These are phyloP conservation scores for Trichechus manatus DNA, from an alignment of 2,113 vertebrate genomes.

Conservation along the genomic window DNA sequence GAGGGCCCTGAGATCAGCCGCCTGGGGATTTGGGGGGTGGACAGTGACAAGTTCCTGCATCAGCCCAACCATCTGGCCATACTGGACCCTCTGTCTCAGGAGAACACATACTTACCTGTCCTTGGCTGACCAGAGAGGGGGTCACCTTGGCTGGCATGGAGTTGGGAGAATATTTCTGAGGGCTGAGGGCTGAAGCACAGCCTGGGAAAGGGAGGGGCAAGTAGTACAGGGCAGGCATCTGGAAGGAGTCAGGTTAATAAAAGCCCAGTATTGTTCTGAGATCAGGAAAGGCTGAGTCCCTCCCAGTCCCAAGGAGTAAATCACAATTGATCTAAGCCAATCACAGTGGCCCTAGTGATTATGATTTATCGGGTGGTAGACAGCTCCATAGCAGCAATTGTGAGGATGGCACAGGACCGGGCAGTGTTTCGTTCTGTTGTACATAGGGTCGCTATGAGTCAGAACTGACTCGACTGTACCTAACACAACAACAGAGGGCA, in stretches of 20 bases:
- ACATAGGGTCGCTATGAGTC: no score
- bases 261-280: slow-evolving; percentile 18
- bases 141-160: background rate
- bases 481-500: background rate
- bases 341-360: background rate
- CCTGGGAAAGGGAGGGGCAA: accelerated
- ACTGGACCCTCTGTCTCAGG: slow-evolving; percentile 45
- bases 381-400: no score
- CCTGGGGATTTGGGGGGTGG: background rate
- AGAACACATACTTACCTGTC: background rate
- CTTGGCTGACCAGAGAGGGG: slow-evolving; percentile 23
- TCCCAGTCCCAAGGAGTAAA: background rate
- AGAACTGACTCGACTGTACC: no score
- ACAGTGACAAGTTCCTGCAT: background rate
- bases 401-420: no score
- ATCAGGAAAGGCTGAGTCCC: background rate
- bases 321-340: background rate
- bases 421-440: no score
- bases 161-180: background rate
- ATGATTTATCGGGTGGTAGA: background rate
- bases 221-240: background rate
- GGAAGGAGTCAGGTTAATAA: background rate
- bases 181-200: background rate
- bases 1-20: background rate
- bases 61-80: background rate